Conservation (phyloP, 2,797 vertebrate genomes). For the Sebastolobus altivelis region DNA sequence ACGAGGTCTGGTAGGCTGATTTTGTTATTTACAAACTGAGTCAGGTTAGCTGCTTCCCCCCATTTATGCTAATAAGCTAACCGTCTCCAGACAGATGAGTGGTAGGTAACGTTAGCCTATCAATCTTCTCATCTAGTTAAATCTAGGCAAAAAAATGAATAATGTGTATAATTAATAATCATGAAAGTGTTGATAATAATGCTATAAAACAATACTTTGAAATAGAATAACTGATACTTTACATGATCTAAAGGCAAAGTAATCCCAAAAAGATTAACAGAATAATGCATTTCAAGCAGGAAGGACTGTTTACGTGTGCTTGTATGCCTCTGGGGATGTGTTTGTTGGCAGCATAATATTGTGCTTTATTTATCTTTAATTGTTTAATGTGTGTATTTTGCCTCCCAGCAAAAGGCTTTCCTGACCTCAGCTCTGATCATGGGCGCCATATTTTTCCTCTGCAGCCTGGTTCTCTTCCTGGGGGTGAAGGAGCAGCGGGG, state of each 20-base stretch:
- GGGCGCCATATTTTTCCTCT: conserved; percentile 76
- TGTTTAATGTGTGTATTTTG: not conserved
- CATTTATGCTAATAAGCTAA: not conserved
- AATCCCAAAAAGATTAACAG: not conserved
- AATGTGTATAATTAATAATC: not conserved
- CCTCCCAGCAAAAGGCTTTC: conserved; percentile 72
- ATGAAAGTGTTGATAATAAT: not conserved
- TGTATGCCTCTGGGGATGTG: conserved; percentile 4
- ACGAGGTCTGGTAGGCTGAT: not conserved
- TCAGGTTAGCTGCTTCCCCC: too few species aligned
- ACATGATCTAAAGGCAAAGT: not conserved
- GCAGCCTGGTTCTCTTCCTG: conserved; percentile 79
- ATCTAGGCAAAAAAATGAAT: not conserved
- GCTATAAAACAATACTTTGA: not conserved
- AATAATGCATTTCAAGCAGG: not conserved
- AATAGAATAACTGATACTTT: not conserved
- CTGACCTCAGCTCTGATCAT: conserved; percentile 76
- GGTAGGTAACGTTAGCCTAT: not conserved
- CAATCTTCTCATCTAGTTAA: not conserved
- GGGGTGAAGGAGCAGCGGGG: conserved; percentile 80
- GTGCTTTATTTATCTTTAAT: conserved; percentile 17
- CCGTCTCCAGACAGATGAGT: not conserved
- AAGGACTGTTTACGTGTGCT: conserved; percentile 7
- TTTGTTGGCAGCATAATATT: not conserved
- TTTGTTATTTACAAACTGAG: not conserved